Evolutionary conservation across 2,113 vertebrate genomes (phyloP).

Genomic region (Chelonoidis abingdonii): DNA sequence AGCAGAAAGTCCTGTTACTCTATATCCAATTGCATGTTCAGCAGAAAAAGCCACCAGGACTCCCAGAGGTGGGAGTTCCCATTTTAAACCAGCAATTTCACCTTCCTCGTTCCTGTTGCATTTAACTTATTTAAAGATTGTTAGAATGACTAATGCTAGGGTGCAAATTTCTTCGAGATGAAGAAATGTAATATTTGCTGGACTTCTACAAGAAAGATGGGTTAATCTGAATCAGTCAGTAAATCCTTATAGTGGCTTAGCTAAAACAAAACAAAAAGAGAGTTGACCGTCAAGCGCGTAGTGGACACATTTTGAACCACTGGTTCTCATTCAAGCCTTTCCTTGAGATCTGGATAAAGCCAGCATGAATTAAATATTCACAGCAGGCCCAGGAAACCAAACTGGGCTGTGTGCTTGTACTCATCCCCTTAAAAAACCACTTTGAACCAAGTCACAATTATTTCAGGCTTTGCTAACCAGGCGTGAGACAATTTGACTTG

Average conservation of each 20-base stretch:
- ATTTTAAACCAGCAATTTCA: background rate
- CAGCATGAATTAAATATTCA: background rate
- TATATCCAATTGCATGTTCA: background rate
- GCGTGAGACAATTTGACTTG: conserved; percentile 32
- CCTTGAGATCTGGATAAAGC: conserved; percentile 9
- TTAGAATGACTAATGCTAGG: background rate
- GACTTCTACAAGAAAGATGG: background rate
- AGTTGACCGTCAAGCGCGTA: background rate
- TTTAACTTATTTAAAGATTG: background rate
- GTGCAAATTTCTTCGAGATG: background rate
- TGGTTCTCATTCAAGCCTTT: background rate
- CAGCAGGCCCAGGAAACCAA: background rate
- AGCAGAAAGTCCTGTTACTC: background rate
- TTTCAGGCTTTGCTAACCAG: conserved; percentile 56
- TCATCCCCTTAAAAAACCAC: background rate
- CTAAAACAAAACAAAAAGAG: background rate
- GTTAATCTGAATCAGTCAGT: background rate
- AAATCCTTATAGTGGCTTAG: background rate
- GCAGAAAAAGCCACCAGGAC: background rate
- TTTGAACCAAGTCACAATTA: conserved; percentile 41
- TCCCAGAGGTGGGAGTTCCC: background rate
- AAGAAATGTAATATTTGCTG: background rate
- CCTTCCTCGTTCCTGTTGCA: background rate
- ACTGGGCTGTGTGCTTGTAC: background rate
- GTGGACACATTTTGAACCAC: accelerated